Evolutionary conservation across 1,140 invertebrate species (phyloP), one percentile per base, ranked within the genome.

Genomic region (Harlomillsia oculata): DNA sequence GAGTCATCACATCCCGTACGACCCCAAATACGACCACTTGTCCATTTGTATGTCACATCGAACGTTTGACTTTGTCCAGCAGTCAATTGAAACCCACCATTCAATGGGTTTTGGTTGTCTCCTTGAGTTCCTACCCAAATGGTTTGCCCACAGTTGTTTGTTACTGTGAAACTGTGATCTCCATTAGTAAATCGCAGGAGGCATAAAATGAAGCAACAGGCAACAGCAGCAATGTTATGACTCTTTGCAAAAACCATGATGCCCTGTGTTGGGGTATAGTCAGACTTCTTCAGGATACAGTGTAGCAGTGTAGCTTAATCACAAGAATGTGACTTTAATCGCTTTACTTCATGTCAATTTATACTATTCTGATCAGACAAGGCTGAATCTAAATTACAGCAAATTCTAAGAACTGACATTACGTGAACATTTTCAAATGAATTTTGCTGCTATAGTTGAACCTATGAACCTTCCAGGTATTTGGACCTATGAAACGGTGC

Each of bases 1-100:
- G 37, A 28, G 20, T 21, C 18, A 26, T 60, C 48, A 37, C 69
- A 70, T 11, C 62, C 62, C 2, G 68, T 70, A 48, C 66, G 28
- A 23, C 60, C 67, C 69, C 68, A 70, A 41, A 69, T 43, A 20
- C 69, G 36, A 13, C 68, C 69, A 26, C 46, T 34, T 13, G 61
- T 58, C 60, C 66, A 67, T 5, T 57, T 50, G 32, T 68, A 5
- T 14, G 37, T 34, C 2, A 58, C 51, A 4, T n/a, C 28, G 34
- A 63, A 66, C 16, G 43, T 50, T 21, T 40, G 29, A 13, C 30
- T 23, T 18, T 58, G 18, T 2, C 59, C 51, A 29, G 54, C 20
- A 18, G 45, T 44, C 2, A 62, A 23, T 5, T 16, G 6, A 28
- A 62, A 62, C 1, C 44, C 41, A 9, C 60, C 60, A 53, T 43